Evolutionary conservation across 2,888 invertebrate species (phyloP), one percentile per base, ranked within the genome.

Genomic region (Unio pictorum): DNA sequence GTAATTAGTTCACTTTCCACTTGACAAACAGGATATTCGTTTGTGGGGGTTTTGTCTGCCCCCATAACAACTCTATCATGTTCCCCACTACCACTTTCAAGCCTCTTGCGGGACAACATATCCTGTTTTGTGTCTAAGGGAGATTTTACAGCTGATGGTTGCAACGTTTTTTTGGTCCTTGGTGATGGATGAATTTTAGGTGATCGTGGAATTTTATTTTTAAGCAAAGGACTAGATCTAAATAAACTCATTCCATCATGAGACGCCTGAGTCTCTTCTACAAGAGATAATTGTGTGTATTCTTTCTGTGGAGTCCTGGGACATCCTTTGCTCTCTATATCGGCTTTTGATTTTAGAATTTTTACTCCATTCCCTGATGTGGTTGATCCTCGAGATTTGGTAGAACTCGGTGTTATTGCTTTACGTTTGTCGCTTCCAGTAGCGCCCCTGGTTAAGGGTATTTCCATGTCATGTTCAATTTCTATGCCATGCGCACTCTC

Each of bases 381-480:
- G 63, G 84, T 80, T 60, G 78, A 78, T 4, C 78, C 75, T 67
- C 84, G 83, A 15, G 85, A 83, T 61, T 81, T 72, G 8, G 84
- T 82, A 0, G 86, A 84, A 11, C 80, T 80, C n/a, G 77, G 77
- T 3, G 77, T 77, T 54, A 73, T 70, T n/a, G 71, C 71, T 62
- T 67, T 71, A 68, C 67, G 71, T 71, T 70, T 76, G 64, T 71
- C 68, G 59, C 66, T 68, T 59, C 60, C 64, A 64, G 64, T 30
- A 70, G 57, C 63, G 20, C 73, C 74, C 54, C 82, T 80, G 8
- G 86, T 86, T 11, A 87, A 77, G 18, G 86, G 86, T n/a, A 80
- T 77, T 64, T 86, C 83, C 83, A 84, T 84, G 65, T 84, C 84
- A 30, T 83, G 77, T 34, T 84, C 83, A 45, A 81, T 81, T 67